Conservation (phyloP, 2,888 invertebrate genomes). For the Ischnus inquisitorius region DNA sequence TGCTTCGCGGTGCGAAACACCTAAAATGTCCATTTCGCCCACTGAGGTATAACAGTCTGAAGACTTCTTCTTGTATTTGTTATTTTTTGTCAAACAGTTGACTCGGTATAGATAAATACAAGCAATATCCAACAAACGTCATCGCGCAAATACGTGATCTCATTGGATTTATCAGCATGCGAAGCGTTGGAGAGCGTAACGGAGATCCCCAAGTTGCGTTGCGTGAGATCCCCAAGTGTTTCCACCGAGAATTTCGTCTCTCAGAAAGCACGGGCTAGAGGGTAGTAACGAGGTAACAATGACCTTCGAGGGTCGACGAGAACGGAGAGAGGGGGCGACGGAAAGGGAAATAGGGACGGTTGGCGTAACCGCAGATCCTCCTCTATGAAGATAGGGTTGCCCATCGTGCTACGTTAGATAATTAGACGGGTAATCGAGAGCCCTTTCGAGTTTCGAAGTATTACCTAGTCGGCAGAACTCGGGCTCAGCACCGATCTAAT, state of each 20-base stretch:
- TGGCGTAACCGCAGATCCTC: slow-evolving; percentile 77
- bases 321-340: slow-evolving; percentile 70
- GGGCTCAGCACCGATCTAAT: slow-evolving; percentile 57
- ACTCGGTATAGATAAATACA: not conserved
- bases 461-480: slow-evolving; percentile 58
- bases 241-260: slow-evolving; percentile 54
- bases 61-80: not conserved
- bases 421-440: slow-evolving; percentile 84
- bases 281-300: slow-evolving; percentile 84
- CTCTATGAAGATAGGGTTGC: slow-evolving; percentile 79
- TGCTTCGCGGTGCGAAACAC: slow-evolving; percentile 28
- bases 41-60: slow-evolving; percentile 24
- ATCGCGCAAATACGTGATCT: not conserved
- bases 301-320: slow-evolving; percentile 76
- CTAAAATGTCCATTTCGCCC: slow-evolving; percentile 47
- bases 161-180: slow-evolving; percentile 29
- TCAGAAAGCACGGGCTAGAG: slow-evolving; percentile 75
- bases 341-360: slow-evolving; percentile 74
- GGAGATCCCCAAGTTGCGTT: too few species aligned
- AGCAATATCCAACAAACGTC: slow-evolving; percentile 10
- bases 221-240: slow-evolving; percentile 8
- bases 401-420: slow-evolving; percentile 80
- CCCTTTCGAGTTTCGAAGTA: slow-evolving; percentile 60
- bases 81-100: not conserved
- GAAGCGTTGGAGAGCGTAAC: not conserved